Conservation (phyloP, 2,888 invertebrate genomes). For the Alloplasta piceator region DNA sequence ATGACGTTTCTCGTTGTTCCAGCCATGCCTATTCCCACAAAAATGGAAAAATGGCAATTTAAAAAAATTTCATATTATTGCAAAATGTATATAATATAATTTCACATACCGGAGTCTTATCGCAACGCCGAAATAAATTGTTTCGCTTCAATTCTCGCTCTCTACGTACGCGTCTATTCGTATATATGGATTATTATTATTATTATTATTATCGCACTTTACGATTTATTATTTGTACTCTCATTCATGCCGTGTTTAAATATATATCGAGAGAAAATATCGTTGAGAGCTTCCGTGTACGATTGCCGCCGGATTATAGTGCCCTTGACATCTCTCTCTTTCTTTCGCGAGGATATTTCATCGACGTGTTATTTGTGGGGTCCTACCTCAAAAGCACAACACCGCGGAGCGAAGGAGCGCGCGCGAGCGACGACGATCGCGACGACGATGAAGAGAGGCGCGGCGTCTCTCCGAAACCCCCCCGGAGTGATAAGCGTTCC, state of each 20-base stretch:
- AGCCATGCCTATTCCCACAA: constrained; percentile 68
- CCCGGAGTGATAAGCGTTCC: constrained; percentile 59
- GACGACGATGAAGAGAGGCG: constrained; percentile 3
- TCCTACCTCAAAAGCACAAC: constrained; percentile 35
- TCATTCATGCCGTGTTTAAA: constrained; percentile 42
- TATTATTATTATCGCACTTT: constrained; percentile 23
- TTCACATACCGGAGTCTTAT: background rate
- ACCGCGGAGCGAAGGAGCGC: constrained; percentile 8
- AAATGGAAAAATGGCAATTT: background rate
- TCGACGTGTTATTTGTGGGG: constrained; percentile 48
- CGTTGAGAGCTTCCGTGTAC: too few relatives aligned
- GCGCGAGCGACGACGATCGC: constrained; percentile 15
- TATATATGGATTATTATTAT: constrained; percentile 22
- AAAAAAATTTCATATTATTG: background rate
- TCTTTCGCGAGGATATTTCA: constrained; percentile 29
- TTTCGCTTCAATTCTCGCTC: background rate
- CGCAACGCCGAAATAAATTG: background rate
- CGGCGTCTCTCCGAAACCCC: constrained; percentile 49
- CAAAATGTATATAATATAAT: too few relatives aligned
- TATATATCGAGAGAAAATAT: background rate
- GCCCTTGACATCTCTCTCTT: constrained; percentile 51
- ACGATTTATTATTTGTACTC: background rate
- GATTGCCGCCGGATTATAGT: constrained; percentile 56
- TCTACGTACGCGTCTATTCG: constrained; percentile 4
- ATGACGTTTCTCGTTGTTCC: constrained; percentile 71